phyloP scores from a whole-genome alignment of 2,797 vertebrate species.

The Hippopotamyrus pictus region DNA sequence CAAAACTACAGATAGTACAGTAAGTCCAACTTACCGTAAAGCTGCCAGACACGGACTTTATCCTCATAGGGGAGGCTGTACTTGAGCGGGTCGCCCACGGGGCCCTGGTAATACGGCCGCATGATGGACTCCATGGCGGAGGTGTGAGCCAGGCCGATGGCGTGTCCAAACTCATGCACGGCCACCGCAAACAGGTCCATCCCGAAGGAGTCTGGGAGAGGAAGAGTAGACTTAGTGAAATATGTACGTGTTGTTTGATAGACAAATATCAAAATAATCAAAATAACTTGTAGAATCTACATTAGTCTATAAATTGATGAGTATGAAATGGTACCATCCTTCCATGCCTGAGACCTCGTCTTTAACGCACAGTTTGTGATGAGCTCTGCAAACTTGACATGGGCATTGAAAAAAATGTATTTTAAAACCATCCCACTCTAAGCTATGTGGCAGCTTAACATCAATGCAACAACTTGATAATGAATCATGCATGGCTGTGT shows the following conservation, averaged over 20 bases:
- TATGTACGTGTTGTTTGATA: background rate
- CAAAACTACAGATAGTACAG: background rate
- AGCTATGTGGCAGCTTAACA: background rate
- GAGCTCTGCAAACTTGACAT: background rate
- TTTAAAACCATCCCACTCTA: background rate
- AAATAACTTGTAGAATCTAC: background rate
- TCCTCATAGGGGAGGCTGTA: conserved; percentile 89
- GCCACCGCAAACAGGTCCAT: conserved; percentile 95
- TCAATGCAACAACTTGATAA: background rate
- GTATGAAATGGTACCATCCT: background rate
- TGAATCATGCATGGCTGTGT: background rate
- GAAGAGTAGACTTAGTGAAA: background rate
- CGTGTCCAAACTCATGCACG: conserved; percentile 93
- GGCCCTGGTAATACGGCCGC: conserved; percentile 94
- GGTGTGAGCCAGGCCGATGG: conserved; percentile 87
- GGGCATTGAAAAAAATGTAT: background rate
- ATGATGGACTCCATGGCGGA: conserved; percentile 87
- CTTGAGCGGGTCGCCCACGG: conserved; percentile 89
- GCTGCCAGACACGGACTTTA: conserved; percentile 90
- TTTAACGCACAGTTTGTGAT: background rate
- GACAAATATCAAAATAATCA: background rate
- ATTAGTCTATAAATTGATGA: background rate
- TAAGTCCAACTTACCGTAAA: conserved; percentile 70
- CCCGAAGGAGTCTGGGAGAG: conserved; percentile 71
- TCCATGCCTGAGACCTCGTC: background rate